phyloP scores from a whole-genome alignment of 53 echinoderm and acorn worm genomes.

The Glandiceps talaboti region DNA sequence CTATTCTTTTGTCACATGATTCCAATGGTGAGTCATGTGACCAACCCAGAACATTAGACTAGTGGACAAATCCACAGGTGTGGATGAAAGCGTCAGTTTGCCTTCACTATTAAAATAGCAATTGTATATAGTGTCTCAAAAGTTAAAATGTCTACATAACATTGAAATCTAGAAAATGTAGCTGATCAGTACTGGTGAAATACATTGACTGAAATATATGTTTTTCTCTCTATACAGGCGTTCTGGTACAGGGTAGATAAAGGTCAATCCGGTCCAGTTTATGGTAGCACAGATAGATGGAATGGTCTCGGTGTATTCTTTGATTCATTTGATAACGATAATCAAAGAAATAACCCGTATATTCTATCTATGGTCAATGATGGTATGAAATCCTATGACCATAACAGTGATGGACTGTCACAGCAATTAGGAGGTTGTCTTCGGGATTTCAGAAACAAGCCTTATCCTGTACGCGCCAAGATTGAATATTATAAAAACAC shows the following conservation, averaged over 20 bases:
- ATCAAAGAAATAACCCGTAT: slow-evolving; percentile 92
- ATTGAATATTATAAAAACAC: slow-evolving; percentile 95
- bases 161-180: too few species aligned
- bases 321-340: slow-evolving; percentile 98
- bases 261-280: slow-evolving; percentile 52
- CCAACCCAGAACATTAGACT: too few species aligned
- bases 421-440: slow-evolving; percentile 92
- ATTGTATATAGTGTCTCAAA: too few species aligned
- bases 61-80: too few species aligned
- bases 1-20: too few species aligned
- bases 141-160: too few species aligned
- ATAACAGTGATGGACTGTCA: slow-evolving; percentile 71
- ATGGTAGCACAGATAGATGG: slow-evolving; percentile 84
- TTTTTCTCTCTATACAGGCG: slow-evolving; percentile 49
- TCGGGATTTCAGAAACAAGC: slow-evolving; percentile 93
- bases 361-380: slow-evolving; percentile 70
- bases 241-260: slow-evolving; percentile 64
- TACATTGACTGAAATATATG: too few species aligned
- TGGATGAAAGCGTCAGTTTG: too few species aligned
- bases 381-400: slow-evolving; percentile 72
- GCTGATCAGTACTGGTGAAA: too few species aligned
- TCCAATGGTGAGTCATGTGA: too few species aligned
- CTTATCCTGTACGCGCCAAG: slow-evolving; percentile 88
- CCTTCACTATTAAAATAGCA: too few species aligned
- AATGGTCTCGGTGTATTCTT: slow-evolving; percentile 90